phyloP scores from a whole-genome alignment of 2,113 vertebrate species.

The Eolophus roseicapilla region DNA sequence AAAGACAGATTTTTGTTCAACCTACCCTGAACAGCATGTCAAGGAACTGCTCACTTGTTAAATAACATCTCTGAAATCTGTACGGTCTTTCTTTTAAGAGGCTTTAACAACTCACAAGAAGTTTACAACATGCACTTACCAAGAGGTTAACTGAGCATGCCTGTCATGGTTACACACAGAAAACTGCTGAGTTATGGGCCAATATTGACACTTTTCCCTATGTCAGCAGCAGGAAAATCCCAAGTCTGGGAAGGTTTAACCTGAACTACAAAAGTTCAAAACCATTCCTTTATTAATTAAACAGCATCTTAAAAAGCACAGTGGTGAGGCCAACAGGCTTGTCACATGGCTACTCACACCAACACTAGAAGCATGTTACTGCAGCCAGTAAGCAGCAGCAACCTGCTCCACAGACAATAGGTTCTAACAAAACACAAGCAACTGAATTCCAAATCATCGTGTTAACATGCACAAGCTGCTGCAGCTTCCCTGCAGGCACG shows the following conservation, averaged over 20 bases:
- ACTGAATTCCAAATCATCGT: not conserved
- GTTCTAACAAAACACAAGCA: not conserved
- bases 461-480: not conserved
- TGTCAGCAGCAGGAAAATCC: not conserved
- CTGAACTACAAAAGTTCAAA: not conserved
- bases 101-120: constrained; percentile 43
- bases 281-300: not conserved
- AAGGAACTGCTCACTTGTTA: not conserved
- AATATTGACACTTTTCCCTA: not conserved
- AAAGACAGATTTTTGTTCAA: not conserved
- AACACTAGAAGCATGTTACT: not conserved
- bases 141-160: constrained; percentile 66
- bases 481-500: constrained; percentile 8
- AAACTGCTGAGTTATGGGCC: not conserved
- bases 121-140: constrained; percentile 1
- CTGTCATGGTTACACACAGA: not conserved
- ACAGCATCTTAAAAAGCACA: not conserved
- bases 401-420: not conserved
- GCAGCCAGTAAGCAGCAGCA: constrained; percentile 28
- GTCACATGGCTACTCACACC: not conserved
- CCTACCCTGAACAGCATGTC: not conserved
- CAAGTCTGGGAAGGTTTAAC: not conserved
- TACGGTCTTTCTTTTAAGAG: not conserved
- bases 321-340: not conserved
- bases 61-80: not conserved